Evolutionary conservation across 2,113 vertebrate species (phyloP), one percentile per base, ranked within the genome.

Genomic region (Lepus americanus): DNA sequence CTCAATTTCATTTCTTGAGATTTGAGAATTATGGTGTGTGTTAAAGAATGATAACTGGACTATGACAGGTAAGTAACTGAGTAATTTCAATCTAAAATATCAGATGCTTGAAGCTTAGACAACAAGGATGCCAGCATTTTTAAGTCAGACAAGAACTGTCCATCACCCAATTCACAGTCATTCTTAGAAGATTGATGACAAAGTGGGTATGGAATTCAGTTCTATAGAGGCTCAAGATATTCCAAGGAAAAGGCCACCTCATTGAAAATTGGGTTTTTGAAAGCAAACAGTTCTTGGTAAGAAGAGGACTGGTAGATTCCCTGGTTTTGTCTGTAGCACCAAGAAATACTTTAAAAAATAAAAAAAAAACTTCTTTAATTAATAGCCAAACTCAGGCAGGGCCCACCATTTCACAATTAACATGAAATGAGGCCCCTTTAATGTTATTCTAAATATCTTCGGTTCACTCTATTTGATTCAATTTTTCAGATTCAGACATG

Each of bases 381-480:
- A 59, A 83, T 59, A 72, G 55, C 20, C 29, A 39, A 78, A 72
- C 19, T 27, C 61, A 94, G 2, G 23, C 51, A 72, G 39, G 63
- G 1, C 23, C 22, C 27, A 33, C 0, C 2, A 2, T 8, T 14
- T n/a, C 63, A 5, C 9, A 77, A 73, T 36, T 67, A 63, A 69
- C 80, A 82, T 63, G 36, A 49, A 11, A 5, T 39, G 23, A 3
- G 19, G 9, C 3, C 14, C 31, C 85, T 85, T 85, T 80, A 23
- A 12, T n/a, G 27, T 83, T 69, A 72, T 90, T 85, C 13, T 20
- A 55, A 76, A 76, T 53, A 16, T 61, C 55, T 84, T 84, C 23
- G 85, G 59, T 94, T 9, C 39, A 61, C 87, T 96, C 67, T 63
- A 92, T 92, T 89, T 92, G 90, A 85, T 88, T 92, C 84, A 61